Evolutionary conservation across 1,140 invertebrate species (phyloP), one percentile per base, ranked within the genome.

Genomic region (Odontomachus brunneus): DNA sequence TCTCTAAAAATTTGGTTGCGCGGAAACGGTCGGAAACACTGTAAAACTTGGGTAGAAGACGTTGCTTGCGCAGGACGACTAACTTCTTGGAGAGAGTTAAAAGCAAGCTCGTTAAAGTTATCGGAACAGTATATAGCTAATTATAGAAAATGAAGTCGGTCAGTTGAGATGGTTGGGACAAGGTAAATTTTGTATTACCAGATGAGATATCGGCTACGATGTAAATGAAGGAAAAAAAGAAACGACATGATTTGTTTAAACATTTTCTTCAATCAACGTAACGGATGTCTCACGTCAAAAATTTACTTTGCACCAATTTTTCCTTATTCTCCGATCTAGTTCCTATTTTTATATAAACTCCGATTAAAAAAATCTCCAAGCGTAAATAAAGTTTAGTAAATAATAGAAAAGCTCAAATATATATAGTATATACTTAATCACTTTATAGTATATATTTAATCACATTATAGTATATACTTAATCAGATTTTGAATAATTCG

Each of bases 1-100:
- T 53, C 19, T 17, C 19, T 57, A 57, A 78, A 14, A 33, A 78
- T 78, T 78, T 69, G 29, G 74, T 76, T 69, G 22, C 75, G 22
- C 51, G 62, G 12, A n/a, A 62, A 57, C 44, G 29, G 14, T 67
- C 63, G n/a, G 22, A 9, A 69, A 44, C 29, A 69, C 14, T 7
- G 49, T 67, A 44, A 78, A 69, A 78, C 26, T 69, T 26, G 33
- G 44, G 14, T 57, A 69, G 67, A 4, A 78, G n/a, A 55, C 17
- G 17, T 78, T 33, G 49, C 51, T 78, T 78, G 48, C 26, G 14
- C 17, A 67, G n/a, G 11, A 55, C 44, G 12, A 55, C 7, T n/a
- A 66, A 67, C 33, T 78, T 78, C 5, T 57, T 33, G 19, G 22
- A 55, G 38, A 44, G 38, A 44, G 38, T 9, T n/a, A 69, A 38